Evolutionary conservation across 30 jellyfish, hydroid and myxozoan species (phyloP), one percentile per base, ranked within the genome.

Genomic region (Rhopilema esculentum): DNA sequence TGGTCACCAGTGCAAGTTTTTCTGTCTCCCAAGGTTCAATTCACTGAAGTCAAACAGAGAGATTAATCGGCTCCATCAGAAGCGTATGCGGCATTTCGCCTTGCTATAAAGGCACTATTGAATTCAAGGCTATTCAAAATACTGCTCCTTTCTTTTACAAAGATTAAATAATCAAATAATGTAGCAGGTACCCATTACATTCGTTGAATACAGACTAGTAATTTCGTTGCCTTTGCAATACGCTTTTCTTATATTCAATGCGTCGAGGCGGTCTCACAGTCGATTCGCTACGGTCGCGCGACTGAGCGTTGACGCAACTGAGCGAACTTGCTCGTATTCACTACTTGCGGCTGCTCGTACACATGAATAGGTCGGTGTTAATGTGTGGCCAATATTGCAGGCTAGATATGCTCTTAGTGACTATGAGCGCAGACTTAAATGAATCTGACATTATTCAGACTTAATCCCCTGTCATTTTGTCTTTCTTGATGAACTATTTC

Each of bases 1-100:
- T 80, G 90, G 90, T 6, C 90, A 80, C 90, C 90, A 66, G 90
- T 31, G 70, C 67, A 64, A 23, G 49, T n/a, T 80, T 9, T 30
- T 61, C 12, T 17, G 18, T 16, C 18, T 24, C 31, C 16, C 61
- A 16, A 8, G n/a, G n/a, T 71, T 31, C 64, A 30, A 80, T 80
- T 80, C 90, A 80, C 48, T 17, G 50, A 30, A 22, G 31, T 63
- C 74, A 80, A 80, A 80, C 68, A 29, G 64, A 6, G 29, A 40
- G 80, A 63, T 80, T 80, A 31, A 80, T 80, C 66, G 40, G 68
- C 79, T 16, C 71, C 31, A 22, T 22, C 81, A 8, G 12, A 63
- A 63, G 29, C 17, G 29, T 17, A n/a, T 2, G 30, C 29, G 17
- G 73, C 73, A 20, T 6, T 63, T 24, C 73, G 30, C 4, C 17